These are phyloP conservation scores for Maniola jurtina DNA, from an alignment of 1,140 invertebrate species.

Conservation along the genomic window DNA sequence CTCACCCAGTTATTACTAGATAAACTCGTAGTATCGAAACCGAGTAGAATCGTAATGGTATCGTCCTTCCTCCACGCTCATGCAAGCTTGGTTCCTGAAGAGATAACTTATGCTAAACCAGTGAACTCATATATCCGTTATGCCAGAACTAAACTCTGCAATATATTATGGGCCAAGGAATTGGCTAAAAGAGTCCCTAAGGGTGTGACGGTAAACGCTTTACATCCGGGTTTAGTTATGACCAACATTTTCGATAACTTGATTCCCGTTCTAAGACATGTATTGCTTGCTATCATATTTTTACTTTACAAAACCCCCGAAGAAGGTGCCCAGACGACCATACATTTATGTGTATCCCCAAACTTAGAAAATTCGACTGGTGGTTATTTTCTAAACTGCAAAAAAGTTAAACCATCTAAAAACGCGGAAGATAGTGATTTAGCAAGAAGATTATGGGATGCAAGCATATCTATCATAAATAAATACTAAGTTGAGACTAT, in stretches of 20 bases:
- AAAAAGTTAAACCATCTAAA: conserved; percentile 18
- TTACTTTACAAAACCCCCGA: conserved; percentile 16
- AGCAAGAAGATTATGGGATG: conserved; percentile 17
- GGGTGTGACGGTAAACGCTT: conserved; percentile 61
- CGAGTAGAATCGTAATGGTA: conserved; percentile 84
- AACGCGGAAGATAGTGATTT: conserved; percentile 39
- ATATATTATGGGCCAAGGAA: conserved; percentile 83
- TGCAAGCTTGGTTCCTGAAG: conserved; percentile 81
- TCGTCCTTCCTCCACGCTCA: conserved; percentile 80
- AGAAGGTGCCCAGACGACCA: conserved; percentile 28
- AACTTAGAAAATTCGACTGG: conserved; percentile 48
- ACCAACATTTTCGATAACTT: conserved; percentile 16
- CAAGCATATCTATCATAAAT: background rate
- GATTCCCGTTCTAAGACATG: background rate
- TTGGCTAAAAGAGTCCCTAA: conserved; percentile 79
- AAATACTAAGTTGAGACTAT: background rate
- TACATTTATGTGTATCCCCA: conserved; percentile 33
- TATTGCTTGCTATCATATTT: conserved; percentile 8
- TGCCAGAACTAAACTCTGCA: conserved; percentile 84
- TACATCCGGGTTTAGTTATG: conserved; percentile 14
- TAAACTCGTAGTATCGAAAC: conserved; percentile 64
- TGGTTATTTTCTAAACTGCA: conserved; percentile 62
- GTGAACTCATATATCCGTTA: conserved; percentile 78
- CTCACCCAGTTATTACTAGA: conserved; percentile 82
- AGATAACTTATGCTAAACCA: conserved; percentile 78